Conservation (phyloP, 2,797 vertebrate species). For the Tapera naevia region DNA sequence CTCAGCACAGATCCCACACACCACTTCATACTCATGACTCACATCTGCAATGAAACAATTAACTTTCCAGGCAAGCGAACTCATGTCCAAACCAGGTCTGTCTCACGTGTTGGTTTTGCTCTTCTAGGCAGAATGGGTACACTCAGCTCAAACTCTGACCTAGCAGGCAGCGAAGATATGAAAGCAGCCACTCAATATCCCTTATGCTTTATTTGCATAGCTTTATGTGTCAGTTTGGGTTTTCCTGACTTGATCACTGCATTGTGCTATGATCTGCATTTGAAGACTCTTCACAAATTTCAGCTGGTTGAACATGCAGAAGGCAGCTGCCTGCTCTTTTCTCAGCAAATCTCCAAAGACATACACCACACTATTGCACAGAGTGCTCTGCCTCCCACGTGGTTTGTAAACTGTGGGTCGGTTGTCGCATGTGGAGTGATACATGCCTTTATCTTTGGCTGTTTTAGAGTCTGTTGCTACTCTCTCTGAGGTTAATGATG, state of each 20-base stretch:
- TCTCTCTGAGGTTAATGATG: neutral
- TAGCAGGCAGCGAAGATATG: neutral
- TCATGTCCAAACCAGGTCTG: neutral
- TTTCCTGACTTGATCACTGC: neutral
- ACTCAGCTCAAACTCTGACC: neutral
- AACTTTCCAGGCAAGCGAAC: neutral
- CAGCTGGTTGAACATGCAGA: neutral
- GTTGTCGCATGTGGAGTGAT: accelerated
- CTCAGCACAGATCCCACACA: neutral
- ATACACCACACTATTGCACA: accelerated
- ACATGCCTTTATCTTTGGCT: neutral
- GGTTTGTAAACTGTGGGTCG: neutral
- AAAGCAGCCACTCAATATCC: neutral
- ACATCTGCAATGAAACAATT: neutral
- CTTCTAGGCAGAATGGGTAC: neutral
- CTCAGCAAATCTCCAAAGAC: neutral
- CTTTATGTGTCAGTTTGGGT: neutral
- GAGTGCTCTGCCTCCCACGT: accelerated
- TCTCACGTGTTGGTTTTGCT: neutral
- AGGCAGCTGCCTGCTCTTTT: neutral
- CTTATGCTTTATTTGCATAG: neutral
- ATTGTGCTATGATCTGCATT: neutral
- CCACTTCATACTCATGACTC: neutral
- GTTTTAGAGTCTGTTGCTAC: neutral
- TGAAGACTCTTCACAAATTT: neutral